These are phyloP conservation scores for Ditylenchus dipsaci DNA, from an alignment of 1,140 invertebrate species.

Conservation along the genomic window DNA sequence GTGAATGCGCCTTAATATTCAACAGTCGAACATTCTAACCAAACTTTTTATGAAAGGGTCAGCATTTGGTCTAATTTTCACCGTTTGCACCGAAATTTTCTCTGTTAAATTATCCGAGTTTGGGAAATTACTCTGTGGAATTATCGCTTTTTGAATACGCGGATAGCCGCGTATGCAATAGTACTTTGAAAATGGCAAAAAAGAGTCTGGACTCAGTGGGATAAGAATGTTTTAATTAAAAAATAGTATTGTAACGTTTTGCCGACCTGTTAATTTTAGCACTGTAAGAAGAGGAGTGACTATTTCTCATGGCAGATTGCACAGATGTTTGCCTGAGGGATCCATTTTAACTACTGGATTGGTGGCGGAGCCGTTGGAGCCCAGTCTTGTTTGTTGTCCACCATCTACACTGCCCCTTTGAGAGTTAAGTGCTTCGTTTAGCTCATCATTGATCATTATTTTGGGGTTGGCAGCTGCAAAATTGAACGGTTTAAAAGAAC, in stretches of 20 bases:
- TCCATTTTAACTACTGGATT: not conserved
- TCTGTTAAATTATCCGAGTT: too few relatives aligned
- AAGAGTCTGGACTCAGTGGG: too few relatives aligned
- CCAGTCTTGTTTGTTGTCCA: not conserved
- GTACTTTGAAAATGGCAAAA: too few relatives aligned
- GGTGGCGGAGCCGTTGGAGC: slow-evolving; percentile 3
- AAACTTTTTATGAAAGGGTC: too few relatives aligned
- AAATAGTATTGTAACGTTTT: not conserved
- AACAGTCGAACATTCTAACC: too few relatives aligned
- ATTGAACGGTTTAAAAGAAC: not conserved
- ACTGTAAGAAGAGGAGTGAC: slow-evolving; percentile 45
- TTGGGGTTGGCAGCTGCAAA: slow-evolving; percentile 30
- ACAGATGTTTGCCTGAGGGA: not conserved
- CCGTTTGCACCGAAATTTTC: too few relatives aligned
- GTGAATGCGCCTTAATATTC: too few relatives aligned
- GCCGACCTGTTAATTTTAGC: slow-evolving; percentile 43
- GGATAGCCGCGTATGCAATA: too few relatives aligned
- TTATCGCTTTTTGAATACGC: too few relatives aligned
- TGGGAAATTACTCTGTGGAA: too few relatives aligned
- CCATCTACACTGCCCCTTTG: not conserved
- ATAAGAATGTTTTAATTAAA: not conserved
- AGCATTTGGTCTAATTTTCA: too few relatives aligned
- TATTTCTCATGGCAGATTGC: slow-evolving; percentile 33
- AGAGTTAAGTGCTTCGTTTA: slow-evolving; percentile 23
- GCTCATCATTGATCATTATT: slow-evolving; percentile 47